Evolutionary conservation across 2,888 invertebrate species (phyloP), one percentile per base, ranked within the genome.

Genomic region (Oxycera nigricornis): DNA sequence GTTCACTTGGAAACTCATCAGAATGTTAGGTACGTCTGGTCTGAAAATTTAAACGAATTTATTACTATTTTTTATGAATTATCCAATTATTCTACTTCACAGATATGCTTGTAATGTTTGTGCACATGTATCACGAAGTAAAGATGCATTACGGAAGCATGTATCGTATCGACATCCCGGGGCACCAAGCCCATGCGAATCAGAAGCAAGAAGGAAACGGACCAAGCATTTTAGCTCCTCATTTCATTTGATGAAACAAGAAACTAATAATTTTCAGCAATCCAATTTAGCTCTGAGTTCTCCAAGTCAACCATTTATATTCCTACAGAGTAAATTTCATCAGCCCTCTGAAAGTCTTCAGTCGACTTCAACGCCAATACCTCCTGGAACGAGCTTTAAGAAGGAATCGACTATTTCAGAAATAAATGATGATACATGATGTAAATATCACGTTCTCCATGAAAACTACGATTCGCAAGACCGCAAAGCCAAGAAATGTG

Each of bases 1-100:
- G 95, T 95, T 76, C 95, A 95, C 81, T 91, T 95, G 90, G 95
- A 95, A 82, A 95, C 95, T 22, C 95, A 95, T 84, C 93, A 94
- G 81, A 95, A 95, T 78, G 91, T 94, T 65, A 90, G 85, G 85
- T 85, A 59, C 79, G n/a, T 81, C 78, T 73, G 4, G 3, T 55
- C 14, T 35, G 9, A 17, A 14, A 17, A 9, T 24, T 28, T 28
- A 6, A 20, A 4, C 17, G 9, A 35, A 52, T 14, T 24, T 6
- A 4, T 61, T 59, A 24, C 55, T 55, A 24, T 2, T 55, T 55
- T 57, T 7, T 14, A 28, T 31, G 35, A 31, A 31, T 35, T 22
- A 41, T 41, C 6, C 14, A 30, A 28, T 41, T 14, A 39, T 50
- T 57, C 62, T 28, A 20, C n/a, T 62, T 39, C 73, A 22, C 59